Evolutionary conservation across 2,113 vertebrate genomes (phyloP), one percentile per base, ranked within the genome.

Genomic region (Carassius carassius): DNA sequence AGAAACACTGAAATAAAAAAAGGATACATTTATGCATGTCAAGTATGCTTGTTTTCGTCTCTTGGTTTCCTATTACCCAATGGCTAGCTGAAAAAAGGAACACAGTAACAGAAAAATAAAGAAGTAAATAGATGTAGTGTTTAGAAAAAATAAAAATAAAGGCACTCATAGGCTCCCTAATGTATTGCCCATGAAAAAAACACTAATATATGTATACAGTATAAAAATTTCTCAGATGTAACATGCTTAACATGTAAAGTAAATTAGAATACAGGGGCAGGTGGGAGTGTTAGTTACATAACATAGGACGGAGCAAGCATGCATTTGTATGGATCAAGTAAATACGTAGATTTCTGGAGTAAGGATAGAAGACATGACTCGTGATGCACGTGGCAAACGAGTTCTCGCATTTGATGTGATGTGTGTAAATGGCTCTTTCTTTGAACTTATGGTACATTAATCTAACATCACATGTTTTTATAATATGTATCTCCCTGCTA

Each of bases 121-220:
- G 44, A 44, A 86, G 78, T 70, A 60, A 70, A 84, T 63, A 81
- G 63, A 76, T 82, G 72, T 86, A 88, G 85, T 88, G 87, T 88
- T 80, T 13, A 58, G 41, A 72, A 73, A 63, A 82, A 19, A 78
- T 32, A 65, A 63, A 82, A 19, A 78, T 47, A 29, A 83, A 67
- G 63, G 69, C 23, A 81, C 37, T 69, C 84, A 83, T 80, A 76
- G 84, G 75, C n/a, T n/a, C 29, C 11, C 63, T 5, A 47, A 49
- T 32, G 32, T 35, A 72, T 23, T 16, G 10, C 78, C 75, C 58
- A 51, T 41, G 49, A 8, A 77, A 85, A 85, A 85, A 87, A 23
- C 9, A 62, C 5, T 17, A 4, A 85, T 11, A 47, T 14, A 74
- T 37, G 63, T 60, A 35, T 75, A 85, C 67, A 88, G 75, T 85